Conservation (phyloP, 2,888 invertebrate species). For the Trichopria drosophilae region DNA sequence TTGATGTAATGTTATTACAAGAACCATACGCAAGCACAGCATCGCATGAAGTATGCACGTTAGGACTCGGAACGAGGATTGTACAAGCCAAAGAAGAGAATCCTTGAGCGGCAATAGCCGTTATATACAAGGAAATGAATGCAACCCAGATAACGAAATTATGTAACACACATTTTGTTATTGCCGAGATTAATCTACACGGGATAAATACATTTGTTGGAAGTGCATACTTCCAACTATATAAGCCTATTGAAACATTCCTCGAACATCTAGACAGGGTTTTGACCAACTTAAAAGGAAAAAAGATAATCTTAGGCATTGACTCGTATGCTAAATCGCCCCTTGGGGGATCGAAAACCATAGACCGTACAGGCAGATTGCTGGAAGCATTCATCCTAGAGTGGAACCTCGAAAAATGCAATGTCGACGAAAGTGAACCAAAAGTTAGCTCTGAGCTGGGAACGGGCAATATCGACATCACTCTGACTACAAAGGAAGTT, state of each 20-base stretch:
- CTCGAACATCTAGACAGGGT: background rate
- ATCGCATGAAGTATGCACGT: too few relatives aligned
- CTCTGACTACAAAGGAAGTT: too few relatives aligned
- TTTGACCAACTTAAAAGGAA: background rate
- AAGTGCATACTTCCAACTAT: slow-evolving; percentile 15
- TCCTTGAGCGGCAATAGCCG: too few relatives aligned
- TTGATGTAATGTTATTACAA: too few relatives aligned
- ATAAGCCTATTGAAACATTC: background rate
- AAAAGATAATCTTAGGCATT: slow-evolving; percentile 6
- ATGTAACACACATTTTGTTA: background rate
- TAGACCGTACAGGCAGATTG: slow-evolving; percentile 1
- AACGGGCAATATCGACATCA: too few relatives aligned
- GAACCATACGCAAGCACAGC: too few relatives aligned
- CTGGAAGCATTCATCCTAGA: slow-evolving; percentile 7
- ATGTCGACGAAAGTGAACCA: background rate
- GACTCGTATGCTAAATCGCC: slow-evolving; percentile 20
- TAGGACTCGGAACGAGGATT: too few relatives aligned
- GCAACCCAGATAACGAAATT: slow-evolving; percentile 1
- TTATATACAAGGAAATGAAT: too few relatives aligned
- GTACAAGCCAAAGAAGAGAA: too few relatives aligned
- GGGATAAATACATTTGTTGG: background rate
- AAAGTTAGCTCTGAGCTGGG: too few relatives aligned
- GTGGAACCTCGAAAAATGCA: background rate
- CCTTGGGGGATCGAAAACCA: background rate
- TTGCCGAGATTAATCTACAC: background rate